Percentiles rank a stretch among this genome's conserved stretches.
phyloP scores from a whole-genome alignment of 2,113 vertebrate genomes.

The Helogale parvula region DNA sequence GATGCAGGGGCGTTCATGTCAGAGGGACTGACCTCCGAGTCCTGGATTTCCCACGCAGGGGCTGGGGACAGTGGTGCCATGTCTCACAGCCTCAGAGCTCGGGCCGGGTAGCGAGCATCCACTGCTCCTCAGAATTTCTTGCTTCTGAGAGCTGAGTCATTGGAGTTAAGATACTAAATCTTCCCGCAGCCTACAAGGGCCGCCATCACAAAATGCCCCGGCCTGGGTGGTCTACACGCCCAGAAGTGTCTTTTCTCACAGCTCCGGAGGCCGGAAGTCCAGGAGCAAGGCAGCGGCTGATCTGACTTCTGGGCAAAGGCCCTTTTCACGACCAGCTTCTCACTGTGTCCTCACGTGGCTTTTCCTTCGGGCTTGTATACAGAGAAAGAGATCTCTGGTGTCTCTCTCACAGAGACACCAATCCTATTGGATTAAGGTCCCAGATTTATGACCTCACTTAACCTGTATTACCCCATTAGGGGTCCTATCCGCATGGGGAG shows the following conservation, averaged over 20 bases:
- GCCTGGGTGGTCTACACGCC: not conserved
- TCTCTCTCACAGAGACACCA: not conserved
- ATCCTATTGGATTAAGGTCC: not conserved
- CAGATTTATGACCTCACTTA: not conserved
- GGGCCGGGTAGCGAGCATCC: accelerated
- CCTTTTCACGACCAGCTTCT: not conserved
- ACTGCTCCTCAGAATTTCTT: not conserved
- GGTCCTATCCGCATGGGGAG: not conserved
- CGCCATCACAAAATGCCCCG: not conserved
- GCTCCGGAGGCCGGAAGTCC: not conserved
- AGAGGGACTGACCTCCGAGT: not conserved
- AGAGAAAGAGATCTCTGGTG: not conserved
- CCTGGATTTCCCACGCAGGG: not conserved
- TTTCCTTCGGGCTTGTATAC: not conserved
- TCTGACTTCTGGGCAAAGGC: too few species aligned
- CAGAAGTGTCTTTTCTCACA: not conserved
- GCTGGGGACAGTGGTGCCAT: not conserved
- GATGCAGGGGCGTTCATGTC: not conserved
- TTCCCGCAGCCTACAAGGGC: not conserved
- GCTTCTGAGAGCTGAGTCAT: not conserved
- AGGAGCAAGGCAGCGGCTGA: not conserved
- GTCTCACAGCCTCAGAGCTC: not conserved
- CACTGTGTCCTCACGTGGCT: not conserved
- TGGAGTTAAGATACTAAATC: not conserved
- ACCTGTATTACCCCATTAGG: not conserved